Base-by-base conservation (phyloP, 2,797 vertebrate species). In the Diceros bicornis region DNA sequence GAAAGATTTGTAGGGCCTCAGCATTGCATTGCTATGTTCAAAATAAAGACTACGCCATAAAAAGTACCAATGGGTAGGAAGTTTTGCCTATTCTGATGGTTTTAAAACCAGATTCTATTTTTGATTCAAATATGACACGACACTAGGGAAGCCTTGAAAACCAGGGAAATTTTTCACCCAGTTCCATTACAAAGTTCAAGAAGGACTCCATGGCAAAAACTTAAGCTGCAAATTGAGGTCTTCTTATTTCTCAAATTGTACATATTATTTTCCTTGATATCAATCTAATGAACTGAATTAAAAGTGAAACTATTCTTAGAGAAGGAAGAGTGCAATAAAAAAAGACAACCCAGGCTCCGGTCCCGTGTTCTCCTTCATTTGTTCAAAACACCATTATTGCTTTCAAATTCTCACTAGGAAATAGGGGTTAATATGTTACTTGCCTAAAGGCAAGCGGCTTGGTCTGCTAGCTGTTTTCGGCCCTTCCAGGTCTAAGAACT, bases 21-120 rank as follows among this genome's bases (percentile, higher is more conserved):
- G 6, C 55, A 18, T 0, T 8, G 16, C 18, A 21, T 20, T 7
- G 57, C 41, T 18, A 13, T 4, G 3, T 86, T 34, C 86, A 68
- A 85, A 93, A 57, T 32, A 20, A 86, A 64, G 57, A 41, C 50
- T 55, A 17, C 9, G 25, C 4, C 10, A 4, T 17, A 18, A 29
- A 21, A 12, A 32, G 55, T 23, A 7, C 6, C 2, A 47, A 57
- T 41, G n/a, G 59, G 14, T 29, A 23, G 50, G 50, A 77, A 44
- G 59, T 11, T 78, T 18, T 11, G 69, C 47, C 68, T 84, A n/a
- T 92, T 52, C 20, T 9, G 13, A 52, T 21, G 32, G 34, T 71
- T 50, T 77, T 64, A 72, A 97, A 90, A 77, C 5, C 71, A 93
- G 82, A 37, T 5, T 74, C 11, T 87, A 29, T 75, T 61, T 92